Evolutionary conservation across 2,888 invertebrate genomes (phyloP).

Genomic region (Drosophila barbarae): DNA sequence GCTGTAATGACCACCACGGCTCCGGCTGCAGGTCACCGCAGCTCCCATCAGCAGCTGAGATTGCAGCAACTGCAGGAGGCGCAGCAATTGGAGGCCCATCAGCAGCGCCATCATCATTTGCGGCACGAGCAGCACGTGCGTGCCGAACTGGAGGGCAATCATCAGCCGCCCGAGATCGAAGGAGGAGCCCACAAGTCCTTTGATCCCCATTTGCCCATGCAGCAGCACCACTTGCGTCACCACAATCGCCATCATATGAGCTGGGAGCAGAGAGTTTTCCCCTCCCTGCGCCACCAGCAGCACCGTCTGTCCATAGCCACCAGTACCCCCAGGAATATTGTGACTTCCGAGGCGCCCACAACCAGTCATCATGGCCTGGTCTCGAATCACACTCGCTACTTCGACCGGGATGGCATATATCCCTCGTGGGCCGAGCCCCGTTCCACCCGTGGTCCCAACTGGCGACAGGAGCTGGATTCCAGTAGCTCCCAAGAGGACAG

Average conservation of each 20-base stretch:
- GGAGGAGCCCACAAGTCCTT: constrained; percentile 3
- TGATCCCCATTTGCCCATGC: constrained; percentile 33
- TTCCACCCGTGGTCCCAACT: constrained; percentile 69
- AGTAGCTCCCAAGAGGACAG: constrained; percentile 51
- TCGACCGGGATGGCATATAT: constrained; percentile 77
- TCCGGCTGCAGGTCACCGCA: constrained; percentile 33
- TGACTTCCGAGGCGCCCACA: constrained; percentile 14
- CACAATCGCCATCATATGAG: constrained; percentile 76
- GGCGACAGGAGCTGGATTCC: constrained; percentile 51
- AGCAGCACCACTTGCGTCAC: constrained; percentile 76
- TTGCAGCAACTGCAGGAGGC: constrained; percentile 40
- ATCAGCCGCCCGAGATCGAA: constrained; percentile 43
- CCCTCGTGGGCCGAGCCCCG: constrained; percentile 55
- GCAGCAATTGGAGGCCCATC: constrained; percentile 26
- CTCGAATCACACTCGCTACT: constrained; percentile 62
- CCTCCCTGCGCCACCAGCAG: constrained; percentile 67
- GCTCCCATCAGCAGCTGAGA: constrained; percentile 33
- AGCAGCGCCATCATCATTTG: constrained; percentile 64
- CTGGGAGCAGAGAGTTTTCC: constrained; percentile 75
- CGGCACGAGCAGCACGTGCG: constrained; percentile 66
- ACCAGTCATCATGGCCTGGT: constrained; percentile 24
- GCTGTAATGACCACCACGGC: constrained; percentile 22
- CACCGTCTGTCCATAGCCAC: constrained; percentile 36
- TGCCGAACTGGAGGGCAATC: constrained; percentile 50
- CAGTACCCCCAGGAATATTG: constrained; percentile 6